A percentile compares a stretch with the other conserved stretches of the same genome.
These are phyloP conservation scores for Chionoecetes opilio DNA, from an alignment of 1,140 invertebrate genomes.

Conservation along the genomic window DNA sequence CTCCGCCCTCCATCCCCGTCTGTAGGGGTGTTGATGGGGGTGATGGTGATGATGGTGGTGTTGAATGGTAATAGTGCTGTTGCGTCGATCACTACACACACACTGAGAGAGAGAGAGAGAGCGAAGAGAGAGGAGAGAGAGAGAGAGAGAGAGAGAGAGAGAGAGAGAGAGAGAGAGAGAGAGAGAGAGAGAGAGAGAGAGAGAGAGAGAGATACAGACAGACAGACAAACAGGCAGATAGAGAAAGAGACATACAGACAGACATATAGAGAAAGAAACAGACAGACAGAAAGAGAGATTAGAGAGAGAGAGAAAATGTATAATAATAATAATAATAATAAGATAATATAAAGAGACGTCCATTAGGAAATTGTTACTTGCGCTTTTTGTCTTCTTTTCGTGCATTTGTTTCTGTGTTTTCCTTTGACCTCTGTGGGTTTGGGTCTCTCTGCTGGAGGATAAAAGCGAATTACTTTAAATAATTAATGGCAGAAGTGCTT, in stretches of 20 bases:
- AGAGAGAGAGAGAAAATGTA: neutral
- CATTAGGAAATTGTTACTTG: neutral
- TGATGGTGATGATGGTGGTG: neutral
- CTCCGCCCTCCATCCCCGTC: neutral
- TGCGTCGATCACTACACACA: neutral
- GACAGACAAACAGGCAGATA: too few relatives aligned
- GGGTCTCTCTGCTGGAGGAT: neutral
- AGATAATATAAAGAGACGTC: too few relatives aligned
- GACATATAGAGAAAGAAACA: slow-evolving; percentile 47
- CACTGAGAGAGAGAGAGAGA: too few relatives aligned
- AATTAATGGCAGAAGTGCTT: too few relatives aligned
- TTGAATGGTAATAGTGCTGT: neutral
- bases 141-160: slow-evolving; percentile 43
- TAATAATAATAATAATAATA: too few relatives aligned
- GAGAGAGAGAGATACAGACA: neutral
- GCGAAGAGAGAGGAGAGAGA: too few relatives aligned
- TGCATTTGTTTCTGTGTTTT: neutral
- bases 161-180: slow-evolving; percentile 56
- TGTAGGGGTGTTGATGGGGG: neutral
- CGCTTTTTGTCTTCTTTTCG: neutral
- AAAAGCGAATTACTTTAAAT: too few relatives aligned
- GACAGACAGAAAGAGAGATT: slow-evolving; percentile 49
- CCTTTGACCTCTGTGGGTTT: neutral
- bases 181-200: slow-evolving; percentile 50
- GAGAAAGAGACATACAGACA: slow-evolving; percentile 8